These are phyloP conservation scores for Oscheius sp. DNA, from an alignment of 2,888 invertebrate genomes.

Conservation along the genomic window DNA sequence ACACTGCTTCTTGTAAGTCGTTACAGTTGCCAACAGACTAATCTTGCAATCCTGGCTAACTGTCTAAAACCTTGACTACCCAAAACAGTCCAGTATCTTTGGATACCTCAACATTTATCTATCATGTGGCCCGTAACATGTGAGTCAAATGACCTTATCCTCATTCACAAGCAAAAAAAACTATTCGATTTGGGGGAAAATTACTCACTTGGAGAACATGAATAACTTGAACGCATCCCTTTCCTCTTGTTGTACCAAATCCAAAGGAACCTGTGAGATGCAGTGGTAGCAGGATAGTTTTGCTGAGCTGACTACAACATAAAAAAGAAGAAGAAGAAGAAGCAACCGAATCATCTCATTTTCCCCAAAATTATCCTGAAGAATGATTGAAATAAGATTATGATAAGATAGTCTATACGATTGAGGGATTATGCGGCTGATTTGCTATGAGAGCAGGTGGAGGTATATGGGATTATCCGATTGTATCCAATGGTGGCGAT, in stretches of 20 bases:
- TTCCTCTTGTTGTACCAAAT: constrained; percentile 21
- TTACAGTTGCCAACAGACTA: too few relatives aligned
- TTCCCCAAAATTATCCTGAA: neutral
- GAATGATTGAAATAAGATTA: neutral
- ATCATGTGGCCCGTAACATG: too few relatives aligned
- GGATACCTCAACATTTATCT: too few relatives aligned
- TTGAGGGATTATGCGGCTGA: constrained; percentile 15
- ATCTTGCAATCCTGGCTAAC: too few relatives aligned
- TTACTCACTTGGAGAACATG: constrained; percentile 24
- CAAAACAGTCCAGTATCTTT: too few relatives aligned
- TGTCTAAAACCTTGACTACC: too few relatives aligned
- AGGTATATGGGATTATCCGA: constrained; percentile 6
- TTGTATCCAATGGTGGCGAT: constrained; percentile 28
- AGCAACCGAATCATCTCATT: constrained; percentile 17
- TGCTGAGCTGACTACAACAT: neutral
- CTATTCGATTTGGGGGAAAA: too few relatives aligned
- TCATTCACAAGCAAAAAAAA: too few relatives aligned
- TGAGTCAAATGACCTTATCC: too few relatives aligned
- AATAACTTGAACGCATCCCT: constrained; percentile 25
- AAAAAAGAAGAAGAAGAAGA: constrained; percentile 12
- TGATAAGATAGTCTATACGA: constrained; percentile 3
- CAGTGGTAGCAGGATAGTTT: constrained; percentile 27
- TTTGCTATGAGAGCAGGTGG: constrained; percentile 22
- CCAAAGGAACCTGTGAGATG: constrained; percentile 34
- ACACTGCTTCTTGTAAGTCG: too few relatives aligned